Conservation (phyloP, 2,113 vertebrate genomes). For the Rattus norvegicus region DNA sequence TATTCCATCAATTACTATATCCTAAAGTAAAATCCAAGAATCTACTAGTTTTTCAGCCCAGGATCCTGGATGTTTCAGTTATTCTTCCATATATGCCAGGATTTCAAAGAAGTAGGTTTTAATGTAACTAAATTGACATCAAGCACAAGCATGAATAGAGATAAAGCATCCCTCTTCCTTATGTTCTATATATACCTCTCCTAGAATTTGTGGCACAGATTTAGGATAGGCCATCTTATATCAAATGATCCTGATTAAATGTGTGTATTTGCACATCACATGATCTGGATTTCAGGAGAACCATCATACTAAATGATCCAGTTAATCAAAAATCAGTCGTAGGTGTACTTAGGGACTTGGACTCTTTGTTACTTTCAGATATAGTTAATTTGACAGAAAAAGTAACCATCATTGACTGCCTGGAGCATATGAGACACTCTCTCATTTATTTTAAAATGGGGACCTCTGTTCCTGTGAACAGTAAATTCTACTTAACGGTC, state of each 20-base stretch:
- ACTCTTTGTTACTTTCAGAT: neutral
- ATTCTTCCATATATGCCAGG: neutral
- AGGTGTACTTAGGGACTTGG: accelerated
- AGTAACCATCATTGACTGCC: too few species aligned
- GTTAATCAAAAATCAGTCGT: neutral
- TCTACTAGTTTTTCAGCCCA: neutral
- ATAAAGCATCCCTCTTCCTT: neutral
- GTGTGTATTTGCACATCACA: neutral
- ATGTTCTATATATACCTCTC: neutral
- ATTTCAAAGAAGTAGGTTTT: neutral
- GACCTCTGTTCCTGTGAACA: neutral
- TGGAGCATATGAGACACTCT: neutral
- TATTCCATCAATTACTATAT: neutral
- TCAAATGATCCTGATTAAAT: neutral
- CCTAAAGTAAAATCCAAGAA: neutral
- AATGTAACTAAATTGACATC: neutral
- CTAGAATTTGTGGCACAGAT: neutral
- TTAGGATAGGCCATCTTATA: neutral
- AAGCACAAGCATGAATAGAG: neutral
- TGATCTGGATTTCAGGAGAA: neutral
- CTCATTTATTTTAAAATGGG: neutral
- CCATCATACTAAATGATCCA: neutral
- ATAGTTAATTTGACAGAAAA: too few species aligned
- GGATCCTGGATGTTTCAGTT: too few species aligned
- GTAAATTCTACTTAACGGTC: neutral